A percentile compares a stretch with the other conserved stretches of the same genome.
These are phyloP conservation scores for Gandaritis pyraliata DNA, from an alignment of 2,888 invertebrate genomes.

Conservation along the genomic window DNA sequence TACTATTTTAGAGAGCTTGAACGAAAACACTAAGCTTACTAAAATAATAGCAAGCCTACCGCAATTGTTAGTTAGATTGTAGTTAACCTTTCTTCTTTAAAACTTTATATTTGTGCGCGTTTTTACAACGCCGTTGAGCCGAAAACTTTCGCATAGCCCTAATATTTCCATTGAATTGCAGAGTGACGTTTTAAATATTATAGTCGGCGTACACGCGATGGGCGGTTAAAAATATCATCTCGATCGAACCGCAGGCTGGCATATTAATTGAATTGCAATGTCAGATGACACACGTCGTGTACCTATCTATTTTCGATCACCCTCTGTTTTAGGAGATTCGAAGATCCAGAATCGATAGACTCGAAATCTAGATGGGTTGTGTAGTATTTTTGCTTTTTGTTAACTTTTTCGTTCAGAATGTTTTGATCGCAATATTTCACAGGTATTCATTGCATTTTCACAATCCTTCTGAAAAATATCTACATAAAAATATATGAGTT, in stretches of 20 bases:
- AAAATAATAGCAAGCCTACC: too few species aligned
- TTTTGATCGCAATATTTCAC: too few species aligned
- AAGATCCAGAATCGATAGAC: background rate
- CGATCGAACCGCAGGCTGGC: slow-evolving; percentile 56
- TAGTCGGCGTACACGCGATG: slow-evolving; percentile 42
- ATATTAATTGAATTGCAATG: slow-evolving; percentile 68
- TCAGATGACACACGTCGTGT: slow-evolving; percentile 42
- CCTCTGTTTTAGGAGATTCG: background rate
- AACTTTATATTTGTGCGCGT: too few species aligned
- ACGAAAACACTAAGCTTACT: too few species aligned
- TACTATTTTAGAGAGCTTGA: too few species aligned
- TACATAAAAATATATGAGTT: too few species aligned
- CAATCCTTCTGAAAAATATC: too few species aligned
- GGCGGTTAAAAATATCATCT: slow-evolving; percentile 65
- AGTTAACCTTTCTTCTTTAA: background rate
- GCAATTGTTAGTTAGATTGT: too few species aligned
- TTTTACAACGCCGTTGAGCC: background rate
- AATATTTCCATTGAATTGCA: slow-evolving; percentile 13
- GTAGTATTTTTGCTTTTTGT: too few species aligned
- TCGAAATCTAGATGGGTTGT: background rate
- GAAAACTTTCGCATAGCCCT: slow-evolving; percentile 9
- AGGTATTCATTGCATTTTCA: too few species aligned
- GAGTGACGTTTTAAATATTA: slow-evolving; percentile 39
- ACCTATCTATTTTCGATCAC: slow-evolving; percentile 8
- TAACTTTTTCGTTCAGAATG: too few species aligned